Percentiles rank a stretch among this genome's conserved stretches.
phyloP scores from a whole-genome alignment of 1,140 invertebrate genomes.

The Ericerus pela region DNA sequence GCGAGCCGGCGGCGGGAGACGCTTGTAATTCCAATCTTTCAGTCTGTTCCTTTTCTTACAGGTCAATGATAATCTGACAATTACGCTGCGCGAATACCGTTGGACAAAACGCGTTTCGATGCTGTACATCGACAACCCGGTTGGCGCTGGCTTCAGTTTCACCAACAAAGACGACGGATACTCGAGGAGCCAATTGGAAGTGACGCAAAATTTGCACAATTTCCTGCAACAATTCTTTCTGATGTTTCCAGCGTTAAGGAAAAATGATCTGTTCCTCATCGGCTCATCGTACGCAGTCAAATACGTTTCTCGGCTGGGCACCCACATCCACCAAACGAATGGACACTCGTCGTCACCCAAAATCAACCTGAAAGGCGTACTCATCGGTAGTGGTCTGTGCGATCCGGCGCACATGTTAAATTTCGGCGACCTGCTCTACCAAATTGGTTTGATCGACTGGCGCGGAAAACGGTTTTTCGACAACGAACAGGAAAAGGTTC shows the following conservation, averaged over 20 bases:
- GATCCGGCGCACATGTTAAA: slow-evolving; percentile 66
- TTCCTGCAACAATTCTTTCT: slow-evolving; percentile 55
- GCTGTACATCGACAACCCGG: slow-evolving; percentile 79
- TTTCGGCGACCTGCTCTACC: slow-evolving; percentile 68
- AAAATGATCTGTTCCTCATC: slow-evolving; percentile 26
- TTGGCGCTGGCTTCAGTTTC: slow-evolving; percentile 54
- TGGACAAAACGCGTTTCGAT: slow-evolving; percentile 61
- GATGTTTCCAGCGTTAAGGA: slow-evolving; percentile 33
- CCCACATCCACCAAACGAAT: slow-evolving; percentile 36
- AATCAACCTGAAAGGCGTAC: slow-evolving; percentile 53
- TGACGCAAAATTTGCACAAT: slow-evolving; percentile 47
- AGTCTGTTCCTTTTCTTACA: no score
- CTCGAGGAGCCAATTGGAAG: slow-evolving; percentile 45
- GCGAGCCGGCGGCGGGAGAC: no score
- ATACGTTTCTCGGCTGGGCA: slow-evolving; percentile 36
- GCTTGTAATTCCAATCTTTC: no score
- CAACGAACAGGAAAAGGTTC: not conserved
- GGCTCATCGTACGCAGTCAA: slow-evolving; percentile 44
- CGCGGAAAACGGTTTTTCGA: not conserved
- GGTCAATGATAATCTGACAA: not conserved
- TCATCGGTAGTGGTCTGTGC: slow-evolving; percentile 71
- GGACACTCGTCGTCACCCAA: slow-evolving; percentile 39
- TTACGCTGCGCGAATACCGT: slow-evolving; percentile 24
- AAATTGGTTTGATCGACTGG: slow-evolving; percentile 51
- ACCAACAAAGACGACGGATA: slow-evolving; percentile 41